Conservation (phyloP, 2,888 invertebrate species). For the Cephus nigrinus region DNA sequence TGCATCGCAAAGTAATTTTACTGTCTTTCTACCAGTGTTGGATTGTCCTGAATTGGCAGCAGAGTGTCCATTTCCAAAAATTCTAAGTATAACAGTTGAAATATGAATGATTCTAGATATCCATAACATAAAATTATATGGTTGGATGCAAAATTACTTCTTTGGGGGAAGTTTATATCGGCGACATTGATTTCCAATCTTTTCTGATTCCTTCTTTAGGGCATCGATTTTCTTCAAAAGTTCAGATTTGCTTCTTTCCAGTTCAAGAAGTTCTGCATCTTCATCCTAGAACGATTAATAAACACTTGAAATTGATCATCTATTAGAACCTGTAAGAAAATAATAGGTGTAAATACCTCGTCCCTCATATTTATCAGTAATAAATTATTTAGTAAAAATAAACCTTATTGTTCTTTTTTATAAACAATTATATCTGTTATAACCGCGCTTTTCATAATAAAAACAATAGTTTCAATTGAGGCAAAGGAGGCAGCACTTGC, state of each 20-base stretch:
- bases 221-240: background rate
- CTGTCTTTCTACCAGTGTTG: background rate
- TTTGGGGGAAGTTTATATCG: background rate
- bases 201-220: background rate
- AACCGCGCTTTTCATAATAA: background rate
- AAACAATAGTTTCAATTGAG: background rate
- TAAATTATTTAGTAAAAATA: background rate
- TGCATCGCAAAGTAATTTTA: conserved; percentile 20
- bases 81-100: background rate
- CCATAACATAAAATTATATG: background rate
- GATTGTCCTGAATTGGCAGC: background rate
- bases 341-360: background rate
- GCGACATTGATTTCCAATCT: background rate
- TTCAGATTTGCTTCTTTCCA: background rate
- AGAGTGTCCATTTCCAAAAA: background rate
- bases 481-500: background rate
- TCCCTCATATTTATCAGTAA: background rate
- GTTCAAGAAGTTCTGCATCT: background rate
- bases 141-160: background rate
- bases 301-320: background rate
- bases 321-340: background rate
- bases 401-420: background rate
- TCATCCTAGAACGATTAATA: background rate
- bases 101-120: background rate
- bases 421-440: background rate